Evolutionary conservation across 2,113 vertebrate species (phyloP).

Genomic region (Ascaphus truei): DNA sequence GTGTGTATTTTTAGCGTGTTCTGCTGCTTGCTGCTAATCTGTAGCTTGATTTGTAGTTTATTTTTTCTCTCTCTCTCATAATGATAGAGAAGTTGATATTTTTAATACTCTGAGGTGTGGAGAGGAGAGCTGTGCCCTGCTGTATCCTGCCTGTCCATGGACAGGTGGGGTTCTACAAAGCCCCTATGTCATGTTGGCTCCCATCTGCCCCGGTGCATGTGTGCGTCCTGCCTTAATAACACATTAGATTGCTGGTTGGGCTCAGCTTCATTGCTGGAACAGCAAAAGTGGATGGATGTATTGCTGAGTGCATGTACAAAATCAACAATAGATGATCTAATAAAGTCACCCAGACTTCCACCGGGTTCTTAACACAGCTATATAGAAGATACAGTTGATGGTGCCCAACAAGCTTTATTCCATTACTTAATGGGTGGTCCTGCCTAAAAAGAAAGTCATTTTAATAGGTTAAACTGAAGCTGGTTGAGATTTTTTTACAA

Average conservation of each 20-base stretch:
- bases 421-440: no score
- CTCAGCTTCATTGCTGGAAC: no score
- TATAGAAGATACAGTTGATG: no score
- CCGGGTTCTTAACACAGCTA: no score
- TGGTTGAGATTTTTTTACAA: no score
- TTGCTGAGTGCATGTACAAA: no score
- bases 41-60: slow-evolving; percentile 9
- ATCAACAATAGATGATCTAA: no score
- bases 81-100: slow-evolving; percentile 22
- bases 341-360: no score
- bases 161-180: neutral
- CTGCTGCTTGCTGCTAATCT: slow-evolving; percentile 17
- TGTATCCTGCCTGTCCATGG: neutral
- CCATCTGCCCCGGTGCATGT: neutral
- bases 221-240: neutral
- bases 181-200: neutral
- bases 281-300: no score
- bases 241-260: neutral
- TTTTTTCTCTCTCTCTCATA: slow-evolving; percentile 13
- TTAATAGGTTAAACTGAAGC: no score
- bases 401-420: no score
- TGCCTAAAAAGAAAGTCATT: no score
- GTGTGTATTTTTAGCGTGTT: slow-evolving; percentile 26
- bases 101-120: neutral
- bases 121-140: neutral